These are phyloP conservation scores for Vanessa cardui DNA, from an alignment of 2,888 invertebrate genomes.

Conservation along the genomic window DNA sequence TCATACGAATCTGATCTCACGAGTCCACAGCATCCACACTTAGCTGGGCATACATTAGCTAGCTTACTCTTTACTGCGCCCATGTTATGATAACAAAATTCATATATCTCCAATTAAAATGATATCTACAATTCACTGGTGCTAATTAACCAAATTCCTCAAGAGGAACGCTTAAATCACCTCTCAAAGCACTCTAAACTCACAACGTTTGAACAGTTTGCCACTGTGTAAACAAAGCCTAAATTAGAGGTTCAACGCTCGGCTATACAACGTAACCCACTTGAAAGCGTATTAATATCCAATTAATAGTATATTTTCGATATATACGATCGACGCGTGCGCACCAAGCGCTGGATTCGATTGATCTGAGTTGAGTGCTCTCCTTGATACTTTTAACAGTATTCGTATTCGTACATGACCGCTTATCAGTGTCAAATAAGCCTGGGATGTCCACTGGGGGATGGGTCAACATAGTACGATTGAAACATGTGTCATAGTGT, in stretches of 20 bases:
- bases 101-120: constrained; percentile 24
- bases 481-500: constrained; percentile 36
- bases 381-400: constrained; percentile 47
- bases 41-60: constrained; percentile 52
- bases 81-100: constrained; percentile 48
- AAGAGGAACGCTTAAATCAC: constrained; percentile 61
- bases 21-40: constrained; percentile 56
- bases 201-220: constrained; percentile 52
- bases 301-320: constrained; percentile 39
- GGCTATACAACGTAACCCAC: constrained; percentile 37
- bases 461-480: constrained; percentile 32
- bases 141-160: constrained; percentile 52
- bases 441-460: constrained; percentile 38
- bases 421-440: constrained; percentile 59
- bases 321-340: constrained; percentile 55
- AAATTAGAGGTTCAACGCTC: constrained; percentile 47
- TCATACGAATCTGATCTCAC: constrained; percentile 62
- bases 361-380: constrained; percentile 55
- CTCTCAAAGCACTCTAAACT: constrained; percentile 45
- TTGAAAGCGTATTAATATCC: constrained; percentile 41
- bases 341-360: constrained; percentile 50
- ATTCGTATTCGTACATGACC: constrained; percentile 53
- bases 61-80: constrained; percentile 69
- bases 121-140: constrained; percentile 47
- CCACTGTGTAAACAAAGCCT: constrained; percentile 62